phyloP scores from a whole-genome alignment of 2,113 vertebrate genomes.

The Progne subis region DNA sequence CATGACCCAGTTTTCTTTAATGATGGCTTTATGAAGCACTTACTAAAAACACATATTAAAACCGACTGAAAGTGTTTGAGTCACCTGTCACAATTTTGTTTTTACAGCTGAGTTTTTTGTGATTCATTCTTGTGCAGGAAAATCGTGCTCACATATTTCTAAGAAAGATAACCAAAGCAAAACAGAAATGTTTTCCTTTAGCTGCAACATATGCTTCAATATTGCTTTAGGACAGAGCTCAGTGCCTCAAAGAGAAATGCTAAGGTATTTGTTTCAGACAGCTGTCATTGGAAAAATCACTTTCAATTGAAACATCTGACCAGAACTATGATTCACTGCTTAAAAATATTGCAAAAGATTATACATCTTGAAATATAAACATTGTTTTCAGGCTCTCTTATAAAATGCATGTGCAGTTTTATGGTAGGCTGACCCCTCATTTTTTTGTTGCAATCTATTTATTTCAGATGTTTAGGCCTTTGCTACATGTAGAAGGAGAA shows the following conservation, averaged over 20 bases:
- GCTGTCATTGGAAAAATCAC: background rate
- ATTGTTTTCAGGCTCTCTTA: background rate
- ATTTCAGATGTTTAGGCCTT: background rate
- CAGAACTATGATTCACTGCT: background rate
- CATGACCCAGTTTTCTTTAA: background rate
- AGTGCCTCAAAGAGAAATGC: background rate
- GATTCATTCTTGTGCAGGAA: background rate
- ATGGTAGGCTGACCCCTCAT: background rate
- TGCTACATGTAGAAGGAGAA: background rate
- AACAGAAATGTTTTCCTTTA: background rate
- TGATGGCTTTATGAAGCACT: background rate
- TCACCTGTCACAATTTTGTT: background rate
- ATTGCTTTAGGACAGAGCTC: background rate
- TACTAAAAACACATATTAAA: background rate
- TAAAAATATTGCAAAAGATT: background rate
- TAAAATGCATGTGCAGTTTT: background rate
- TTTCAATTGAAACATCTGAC: background rate
- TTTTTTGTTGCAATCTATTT: background rate
- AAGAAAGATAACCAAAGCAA: background rate
- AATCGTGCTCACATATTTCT: background rate
- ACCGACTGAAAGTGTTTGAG: background rate
- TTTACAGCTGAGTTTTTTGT: background rate
- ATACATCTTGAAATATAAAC: background rate
- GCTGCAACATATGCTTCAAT: background rate
- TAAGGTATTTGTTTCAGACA: background rate